phyloP scores from a whole-genome alignment of 2,888 invertebrate species.

The Furcula furcula region DNA sequence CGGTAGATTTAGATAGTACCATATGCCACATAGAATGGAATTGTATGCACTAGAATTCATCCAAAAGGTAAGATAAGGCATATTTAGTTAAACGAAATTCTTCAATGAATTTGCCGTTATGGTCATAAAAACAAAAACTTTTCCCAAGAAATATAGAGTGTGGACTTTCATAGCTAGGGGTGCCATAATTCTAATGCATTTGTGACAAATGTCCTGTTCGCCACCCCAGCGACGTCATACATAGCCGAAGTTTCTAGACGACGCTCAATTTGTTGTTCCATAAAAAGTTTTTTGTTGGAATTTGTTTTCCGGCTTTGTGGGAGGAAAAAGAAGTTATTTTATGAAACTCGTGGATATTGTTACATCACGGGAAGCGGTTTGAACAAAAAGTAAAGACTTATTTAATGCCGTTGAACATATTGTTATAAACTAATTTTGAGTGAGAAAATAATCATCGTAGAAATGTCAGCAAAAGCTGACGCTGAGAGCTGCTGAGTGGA shows the following conservation, averaged over 20 bases:
- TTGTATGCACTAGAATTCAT: too few relatives aligned
- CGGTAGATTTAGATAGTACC: too few relatives aligned
- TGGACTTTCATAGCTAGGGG: neutral
- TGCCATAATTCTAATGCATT: neutral
- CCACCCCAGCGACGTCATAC: slow-evolving; percentile 12
- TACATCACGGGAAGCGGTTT: slow-evolving; percentile 14
- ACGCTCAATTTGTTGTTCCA: slow-evolving; percentile 21
- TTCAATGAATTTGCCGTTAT: too few relatives aligned
- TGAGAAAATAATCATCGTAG: too few relatives aligned
- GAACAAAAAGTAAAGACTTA: slow-evolving; percentile 6
- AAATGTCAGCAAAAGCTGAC: too few relatives aligned
- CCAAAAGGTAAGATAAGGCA: too few relatives aligned
- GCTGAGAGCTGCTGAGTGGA: too few relatives aligned
- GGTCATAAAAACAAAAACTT: too few relatives aligned
- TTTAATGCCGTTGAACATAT: too few relatives aligned
- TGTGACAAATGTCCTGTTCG: slow-evolving; percentile 1
- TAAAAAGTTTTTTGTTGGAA: slow-evolving; percentile 13
- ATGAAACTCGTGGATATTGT: slow-evolving; percentile 8
- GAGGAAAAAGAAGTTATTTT: slow-evolving; percentile 11
- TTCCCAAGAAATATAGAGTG: neutral
- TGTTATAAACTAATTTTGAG: too few relatives aligned
- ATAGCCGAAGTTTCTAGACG: slow-evolving; percentile 16
- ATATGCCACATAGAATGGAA: too few relatives aligned
- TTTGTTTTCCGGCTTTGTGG: slow-evolving; percentile 8
- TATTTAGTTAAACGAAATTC: too few relatives aligned